phyloP scores from a whole-genome alignment of 2,888 invertebrate species.

The Orchestes rusci region DNA sequence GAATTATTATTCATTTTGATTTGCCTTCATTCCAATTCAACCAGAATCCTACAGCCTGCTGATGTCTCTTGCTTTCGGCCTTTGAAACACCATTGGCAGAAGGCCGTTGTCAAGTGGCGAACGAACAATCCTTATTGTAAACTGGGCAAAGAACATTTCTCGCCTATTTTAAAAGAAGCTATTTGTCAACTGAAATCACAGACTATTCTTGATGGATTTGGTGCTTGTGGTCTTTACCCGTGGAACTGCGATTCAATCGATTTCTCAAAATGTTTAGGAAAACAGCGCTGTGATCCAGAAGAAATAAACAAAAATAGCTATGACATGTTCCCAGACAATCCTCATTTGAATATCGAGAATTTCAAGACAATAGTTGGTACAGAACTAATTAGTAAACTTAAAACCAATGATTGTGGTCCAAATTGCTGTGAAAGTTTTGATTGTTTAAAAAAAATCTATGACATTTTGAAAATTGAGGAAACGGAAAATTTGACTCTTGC shows the following conservation, averaged over 20 bases:
- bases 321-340: background rate
- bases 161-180: constrained; percentile 7
- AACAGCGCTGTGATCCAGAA: no score
- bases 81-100: constrained; percentile 11
- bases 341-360: background rate
- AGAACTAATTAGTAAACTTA: constrained; percentile 3
- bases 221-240: constrained; percentile 22
- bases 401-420: background rate
- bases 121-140: constrained; percentile 9
- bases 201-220: constrained; percentile 21
- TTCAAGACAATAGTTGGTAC: constrained; percentile 1
- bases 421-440: no score
- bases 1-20: no score
- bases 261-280: constrained; percentile 19
- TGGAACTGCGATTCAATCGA: constrained; percentile 21
- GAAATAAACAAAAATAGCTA: background rate
- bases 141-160: constrained; percentile 9
- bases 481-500: no score
- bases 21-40: constrained; percentile 27
- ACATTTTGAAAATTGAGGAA: no score
- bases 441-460: no score
- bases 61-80: constrained; percentile 12
- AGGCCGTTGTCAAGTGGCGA: constrained; percentile 8
- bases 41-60: constrained; percentile 12
- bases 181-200: constrained; percentile 3